Evolutionary conservation across 2,888 invertebrate species (phyloP).

Genomic region (Pandemis heparana): DNA sequence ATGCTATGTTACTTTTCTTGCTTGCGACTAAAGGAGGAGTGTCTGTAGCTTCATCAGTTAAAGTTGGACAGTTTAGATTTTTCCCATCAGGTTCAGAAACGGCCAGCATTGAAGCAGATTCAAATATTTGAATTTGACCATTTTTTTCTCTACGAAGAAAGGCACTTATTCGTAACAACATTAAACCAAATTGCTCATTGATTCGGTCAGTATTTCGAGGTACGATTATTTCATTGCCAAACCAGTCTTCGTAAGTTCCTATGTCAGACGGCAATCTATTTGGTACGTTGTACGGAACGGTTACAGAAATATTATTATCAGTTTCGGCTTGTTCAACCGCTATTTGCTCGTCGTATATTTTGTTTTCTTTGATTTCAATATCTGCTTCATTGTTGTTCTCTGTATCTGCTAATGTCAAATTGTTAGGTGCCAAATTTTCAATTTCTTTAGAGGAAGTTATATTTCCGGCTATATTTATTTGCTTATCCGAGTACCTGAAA

Average conservation of each 20-base stretch:
- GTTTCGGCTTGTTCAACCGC: not conserved
- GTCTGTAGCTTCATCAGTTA: constrained; percentile 59
- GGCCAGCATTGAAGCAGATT: constrained; percentile 48
- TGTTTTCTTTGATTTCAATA: not conserved
- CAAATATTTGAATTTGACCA: constrained; percentile 50
- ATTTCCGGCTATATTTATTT: constrained; percentile 8
- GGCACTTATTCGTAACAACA: constrained; percentile 72
- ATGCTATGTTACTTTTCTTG: constrained; percentile 63
- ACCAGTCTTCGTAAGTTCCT: constrained; percentile 71
- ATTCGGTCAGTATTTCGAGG: constrained; percentile 76
- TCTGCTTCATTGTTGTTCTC: not conserved
- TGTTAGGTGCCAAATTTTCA: not conserved
- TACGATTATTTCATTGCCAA: constrained; percentile 66
- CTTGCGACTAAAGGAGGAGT: constrained; percentile 66
- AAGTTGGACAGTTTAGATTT: constrained; percentile 47
- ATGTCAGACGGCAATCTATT: constrained; percentile 35
- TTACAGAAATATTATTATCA: not conserved
- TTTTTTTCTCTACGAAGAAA: constrained; percentile 60
- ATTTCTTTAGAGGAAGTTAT: not conserved
- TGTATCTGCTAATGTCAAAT: not conserved
- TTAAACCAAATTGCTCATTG: constrained; percentile 75
- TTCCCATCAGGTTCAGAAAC: constrained; percentile 33
- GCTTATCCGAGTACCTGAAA: constrained; percentile 1
- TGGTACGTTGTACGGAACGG: not conserved
- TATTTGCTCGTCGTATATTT: not conserved